Evolutionary conservation across 2,797 vertebrate species (phyloP).

Genomic region (Gila robusta): DNA sequence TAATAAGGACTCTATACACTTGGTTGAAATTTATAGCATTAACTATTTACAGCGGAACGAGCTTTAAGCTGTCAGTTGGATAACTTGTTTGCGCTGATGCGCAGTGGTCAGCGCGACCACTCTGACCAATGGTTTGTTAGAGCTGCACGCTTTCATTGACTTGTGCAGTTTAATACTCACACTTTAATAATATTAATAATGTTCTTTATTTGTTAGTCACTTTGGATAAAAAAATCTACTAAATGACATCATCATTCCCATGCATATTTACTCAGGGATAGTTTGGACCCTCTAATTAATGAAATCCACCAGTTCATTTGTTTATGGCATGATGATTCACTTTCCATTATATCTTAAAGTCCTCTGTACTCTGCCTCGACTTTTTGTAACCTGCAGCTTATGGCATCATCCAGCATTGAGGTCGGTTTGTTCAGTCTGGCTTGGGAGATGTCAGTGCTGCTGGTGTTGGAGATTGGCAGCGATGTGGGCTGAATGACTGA

Average conservation of each 20-base stretch:
- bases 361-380: not conserved
- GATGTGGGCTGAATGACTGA: not conserved
- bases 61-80: no score
- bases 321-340: not conserved
- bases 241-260: not conserved
- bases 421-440: not conserved
- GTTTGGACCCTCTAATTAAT: not conserved
- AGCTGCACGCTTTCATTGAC: no score
- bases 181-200: no score
- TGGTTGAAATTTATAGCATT: no score
- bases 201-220: not conserved
- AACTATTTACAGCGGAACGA: no score
- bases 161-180: no score
- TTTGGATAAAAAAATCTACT: not conserved
- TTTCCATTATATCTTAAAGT: not conserved
- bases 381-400: not conserved
- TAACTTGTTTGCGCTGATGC: no score
- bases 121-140: no score
- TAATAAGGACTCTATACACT: no score
- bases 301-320: not conserved
- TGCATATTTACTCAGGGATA: not conserved
- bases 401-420: not conserved
- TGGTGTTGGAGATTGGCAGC: constrained; percentile 2
- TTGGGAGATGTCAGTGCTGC: not conserved
- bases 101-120: no score